Conservation (phyloP, 2,113 vertebrate genomes). For the Numenius arquata region DNA sequence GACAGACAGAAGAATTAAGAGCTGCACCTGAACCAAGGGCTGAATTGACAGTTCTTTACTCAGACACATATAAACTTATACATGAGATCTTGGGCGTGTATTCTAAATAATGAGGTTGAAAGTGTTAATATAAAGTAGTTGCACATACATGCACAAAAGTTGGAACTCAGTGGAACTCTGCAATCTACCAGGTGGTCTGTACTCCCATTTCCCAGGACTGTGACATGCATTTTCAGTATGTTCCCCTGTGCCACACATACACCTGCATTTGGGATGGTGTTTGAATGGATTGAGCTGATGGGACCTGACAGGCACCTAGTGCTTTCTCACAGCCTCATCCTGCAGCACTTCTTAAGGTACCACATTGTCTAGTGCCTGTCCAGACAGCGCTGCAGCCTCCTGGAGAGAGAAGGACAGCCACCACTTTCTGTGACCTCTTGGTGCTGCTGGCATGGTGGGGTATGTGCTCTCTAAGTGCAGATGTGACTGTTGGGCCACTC, state of each 20-base stretch:
- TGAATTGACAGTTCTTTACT: background rate
- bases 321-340: background rate
- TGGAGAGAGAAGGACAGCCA: background rate
- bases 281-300: background rate
- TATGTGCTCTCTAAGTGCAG: too few species aligned
- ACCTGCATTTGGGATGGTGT: background rate
- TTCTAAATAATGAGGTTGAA: background rate
- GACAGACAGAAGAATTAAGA: background rate
- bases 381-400: rapidly evolving
- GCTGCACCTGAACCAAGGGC: background rate
- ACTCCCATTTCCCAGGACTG: background rate
- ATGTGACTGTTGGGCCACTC: rapidly evolving
- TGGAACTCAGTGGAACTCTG: background rate
- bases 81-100: background rate
- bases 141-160: rapidly evolving
- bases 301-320: background rate
- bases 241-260: background rate
- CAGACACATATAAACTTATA: background rate
- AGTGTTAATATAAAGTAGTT: background rate
- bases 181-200: background rate
- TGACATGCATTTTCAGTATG: background rate
- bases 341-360: background rate
- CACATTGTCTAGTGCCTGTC: background rate
- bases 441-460: background rate
- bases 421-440: background rate